A percentile compares a stretch with the other conserved stretches of the same genome.
Evolutionary conservation across 1,140 invertebrate species (phyloP).

Genomic region (Musca domestica): DNA sequence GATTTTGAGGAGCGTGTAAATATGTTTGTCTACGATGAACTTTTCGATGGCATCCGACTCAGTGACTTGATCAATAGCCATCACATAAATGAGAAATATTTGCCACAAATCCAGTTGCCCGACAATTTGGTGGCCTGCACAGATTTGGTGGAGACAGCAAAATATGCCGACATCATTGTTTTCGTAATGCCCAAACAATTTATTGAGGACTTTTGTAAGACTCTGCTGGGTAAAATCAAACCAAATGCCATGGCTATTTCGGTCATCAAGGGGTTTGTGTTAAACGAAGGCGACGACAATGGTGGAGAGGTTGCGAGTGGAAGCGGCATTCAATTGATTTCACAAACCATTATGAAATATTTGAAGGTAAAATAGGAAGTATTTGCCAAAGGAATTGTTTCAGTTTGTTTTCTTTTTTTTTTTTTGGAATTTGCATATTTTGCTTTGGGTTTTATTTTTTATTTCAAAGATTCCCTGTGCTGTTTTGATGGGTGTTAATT

Average conservation of each 20-base stretch:
- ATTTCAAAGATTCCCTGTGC: slow-evolving; percentile 44
- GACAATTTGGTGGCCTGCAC: slow-evolving; percentile 37
- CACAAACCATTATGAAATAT: slow-evolving; percentile 38
- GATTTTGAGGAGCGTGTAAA: slow-evolving; percentile 33
- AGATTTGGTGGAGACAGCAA: slow-evolving; percentile 38
- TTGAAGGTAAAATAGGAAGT: slow-evolving; percentile 34
- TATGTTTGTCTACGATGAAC: slow-evolving; percentile 45
- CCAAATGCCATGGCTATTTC: slow-evolving; percentile 42
- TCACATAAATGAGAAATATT: slow-evolving; percentile 41
- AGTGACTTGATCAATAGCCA: slow-evolving; percentile 42
- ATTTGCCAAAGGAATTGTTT: background rate
- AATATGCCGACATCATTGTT: slow-evolving; percentile 41
- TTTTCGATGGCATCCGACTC: slow-evolving; percentile 35
- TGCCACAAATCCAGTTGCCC: slow-evolving; percentile 39
- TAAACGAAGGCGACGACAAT: slow-evolving; percentile 29
- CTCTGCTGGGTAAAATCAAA: slow-evolving; percentile 41
- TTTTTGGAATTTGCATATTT: too few species aligned
- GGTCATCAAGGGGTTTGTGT: slow-evolving; percentile 42
- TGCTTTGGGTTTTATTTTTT: background rate
- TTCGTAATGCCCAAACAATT: slow-evolving; percentile 42
- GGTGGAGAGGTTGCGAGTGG: too few species aligned
- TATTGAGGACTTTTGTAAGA: slow-evolving; percentile 41
- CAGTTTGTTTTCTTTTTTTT: too few species aligned
- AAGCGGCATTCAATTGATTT: slow-evolving; percentile 36
- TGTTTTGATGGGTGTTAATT: slow-evolving; percentile 43